Conservation (phyloP, 2,113 vertebrate genomes). For the Protobothrops flavoviridis region DNA sequence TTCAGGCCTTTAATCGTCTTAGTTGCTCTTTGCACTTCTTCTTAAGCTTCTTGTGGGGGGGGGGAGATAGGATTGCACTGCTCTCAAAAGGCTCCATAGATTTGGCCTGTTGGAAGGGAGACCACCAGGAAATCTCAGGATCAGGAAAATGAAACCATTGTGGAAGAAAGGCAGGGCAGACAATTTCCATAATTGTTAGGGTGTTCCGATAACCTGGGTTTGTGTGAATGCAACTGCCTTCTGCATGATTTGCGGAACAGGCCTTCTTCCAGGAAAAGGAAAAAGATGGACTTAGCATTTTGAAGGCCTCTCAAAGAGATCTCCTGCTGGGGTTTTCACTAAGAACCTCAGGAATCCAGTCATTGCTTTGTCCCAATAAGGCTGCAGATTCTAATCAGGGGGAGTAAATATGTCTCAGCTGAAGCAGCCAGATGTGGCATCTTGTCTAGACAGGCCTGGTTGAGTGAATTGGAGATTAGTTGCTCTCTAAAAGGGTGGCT, state of each 20-base stretch:
- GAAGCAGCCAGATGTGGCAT: neutral
- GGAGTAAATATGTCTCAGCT: neutral
- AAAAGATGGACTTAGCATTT: neutral
- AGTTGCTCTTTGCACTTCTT: too few species aligned
- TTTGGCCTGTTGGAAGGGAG: neutral
- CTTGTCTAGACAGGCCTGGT: neutral
- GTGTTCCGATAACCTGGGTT: neutral
- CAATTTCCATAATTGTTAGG: neutral
- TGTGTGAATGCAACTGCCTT: neutral
- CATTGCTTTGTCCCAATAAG: neutral
- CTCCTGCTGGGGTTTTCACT: neutral
- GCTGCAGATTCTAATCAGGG: neutral
- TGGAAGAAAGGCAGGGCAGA: neutral
- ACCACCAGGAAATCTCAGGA: neutral
- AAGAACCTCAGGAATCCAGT: neutral
- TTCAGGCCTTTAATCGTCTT: too few species aligned
- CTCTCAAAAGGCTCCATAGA: too few species aligned
- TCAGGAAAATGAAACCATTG: neutral
- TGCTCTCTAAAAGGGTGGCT: neutral
- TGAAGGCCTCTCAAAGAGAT: neutral
- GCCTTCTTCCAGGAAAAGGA: neutral
- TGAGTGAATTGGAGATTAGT: neutral
- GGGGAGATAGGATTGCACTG: too few species aligned
- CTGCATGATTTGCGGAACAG: neutral
- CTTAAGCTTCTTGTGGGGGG: neutral